Base-by-base conservation (phyloP, 1,140 invertebrate genomes). In the Zaprionus ghesquierei region DNA sequence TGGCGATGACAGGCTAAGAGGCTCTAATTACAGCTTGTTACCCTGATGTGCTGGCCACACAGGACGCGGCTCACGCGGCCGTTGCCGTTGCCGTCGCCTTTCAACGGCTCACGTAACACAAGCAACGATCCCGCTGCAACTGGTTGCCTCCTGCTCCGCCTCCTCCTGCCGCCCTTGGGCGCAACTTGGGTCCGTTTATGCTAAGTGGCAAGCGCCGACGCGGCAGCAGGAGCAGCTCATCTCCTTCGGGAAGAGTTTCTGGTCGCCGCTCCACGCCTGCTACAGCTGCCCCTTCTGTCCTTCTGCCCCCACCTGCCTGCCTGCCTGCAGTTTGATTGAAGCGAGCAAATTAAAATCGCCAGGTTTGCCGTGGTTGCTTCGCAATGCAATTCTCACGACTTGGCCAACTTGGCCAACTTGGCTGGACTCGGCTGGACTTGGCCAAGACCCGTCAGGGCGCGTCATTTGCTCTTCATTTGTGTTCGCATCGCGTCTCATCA, bases 21-120 rank as follows among this genome's bases (percentile, higher is more conserved):
- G 86, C 90, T 80, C 90, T 91, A 91, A 91, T 91, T 91, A 91
- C 90, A 91, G 86, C 86, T 85, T 91, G 90, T 91, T 91, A 79
- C 64, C 84, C 68, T 81, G 85, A 89, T 77, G 75, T 74, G 69
- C 61, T 44, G 86, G 81, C 85, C 85, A 89, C 85, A 89, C 85
- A 89, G 78, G 79, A 86, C 86, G 85, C 79, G 75, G 86, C 86
- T 89, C 86, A 89, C 81, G 41, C 41, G 41, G 41, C 56, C 12
- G 13, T 33, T 27, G n/a, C 33, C 13, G 9, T 27, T 9, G 33
- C 13, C 35, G 5, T n/a, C 35, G 13, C 10, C 31, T 50, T 62
- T 50, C 46, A 51, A 51, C 49, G 23, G 29, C 44, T 71, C 55
- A 50, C 55, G 56, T 50, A 27, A 23, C 41, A 51, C 27, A 59